Evolutionary conservation across 2,113 vertebrate genomes (phyloP).

Genomic region (Scalopus aquaticus): DNA sequence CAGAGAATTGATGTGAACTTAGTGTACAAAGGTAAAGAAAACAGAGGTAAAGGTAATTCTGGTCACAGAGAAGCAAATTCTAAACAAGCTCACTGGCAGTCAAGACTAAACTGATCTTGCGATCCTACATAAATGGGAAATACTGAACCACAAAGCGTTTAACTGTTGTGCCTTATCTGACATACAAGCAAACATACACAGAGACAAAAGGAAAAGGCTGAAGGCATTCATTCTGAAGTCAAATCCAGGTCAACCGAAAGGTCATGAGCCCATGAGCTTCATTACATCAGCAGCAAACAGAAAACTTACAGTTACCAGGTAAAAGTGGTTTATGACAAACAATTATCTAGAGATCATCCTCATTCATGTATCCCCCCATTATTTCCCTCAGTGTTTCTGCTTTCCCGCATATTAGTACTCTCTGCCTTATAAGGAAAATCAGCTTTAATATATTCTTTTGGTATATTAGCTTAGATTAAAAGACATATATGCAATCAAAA

Average conservation of each 20-base stretch:
- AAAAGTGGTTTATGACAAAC: background rate
- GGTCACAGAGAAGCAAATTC: background rate
- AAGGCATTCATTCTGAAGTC: background rate
- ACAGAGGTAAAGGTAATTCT: background rate
- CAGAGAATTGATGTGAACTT: background rate
- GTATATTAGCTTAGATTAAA: background rate
- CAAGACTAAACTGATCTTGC: background rate
- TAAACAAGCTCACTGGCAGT: background rate
- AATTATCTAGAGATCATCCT: background rate
- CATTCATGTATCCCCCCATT: background rate
- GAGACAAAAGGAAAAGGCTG: background rate
- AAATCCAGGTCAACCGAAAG: background rate
- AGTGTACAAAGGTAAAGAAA: background rate
- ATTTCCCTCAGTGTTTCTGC: background rate
- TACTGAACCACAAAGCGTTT: background rate
- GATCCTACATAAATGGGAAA: slow-evolving; percentile 9
- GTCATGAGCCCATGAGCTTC: background rate
- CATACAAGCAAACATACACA: background rate
- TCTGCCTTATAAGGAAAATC: background rate
- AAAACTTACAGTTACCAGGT: background rate
- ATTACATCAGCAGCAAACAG: background rate
- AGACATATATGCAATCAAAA: background rate
- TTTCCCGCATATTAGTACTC: background rate
- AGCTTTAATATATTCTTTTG: background rate
- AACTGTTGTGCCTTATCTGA: background rate